Evolutionary conservation across 2,113 vertebrate species (phyloP).

Genomic region (Syngnathus floridae): DNA sequence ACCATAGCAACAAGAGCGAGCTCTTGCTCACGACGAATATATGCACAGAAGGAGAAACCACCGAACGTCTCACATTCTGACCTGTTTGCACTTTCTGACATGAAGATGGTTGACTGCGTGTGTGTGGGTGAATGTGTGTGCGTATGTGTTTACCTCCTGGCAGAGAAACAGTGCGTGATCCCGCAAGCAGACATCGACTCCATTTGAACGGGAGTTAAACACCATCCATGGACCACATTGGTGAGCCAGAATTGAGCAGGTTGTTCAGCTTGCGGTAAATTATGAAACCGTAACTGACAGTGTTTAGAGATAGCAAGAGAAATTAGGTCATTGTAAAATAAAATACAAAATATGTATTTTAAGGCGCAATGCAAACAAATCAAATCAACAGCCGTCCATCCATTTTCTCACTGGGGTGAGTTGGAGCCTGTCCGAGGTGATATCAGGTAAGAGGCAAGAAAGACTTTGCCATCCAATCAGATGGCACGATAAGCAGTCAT

Average conservation of each 20-base stretch:
- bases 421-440: too few relatives aligned
- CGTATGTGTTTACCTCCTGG: conserved; percentile 20
- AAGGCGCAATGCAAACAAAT: too few relatives aligned
- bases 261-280: not conserved
- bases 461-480: too few relatives aligned
- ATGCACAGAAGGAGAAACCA: conserved; percentile 8
- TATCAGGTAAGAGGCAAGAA: too few relatives aligned
- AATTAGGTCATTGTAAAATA: too few relatives aligned
- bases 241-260: not conserved
- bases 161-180: conserved; percentile 9
- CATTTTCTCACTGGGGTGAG: too few relatives aligned
- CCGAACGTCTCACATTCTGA: conserved; percentile 12
- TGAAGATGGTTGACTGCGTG: not conserved
- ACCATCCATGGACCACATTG: conserved; percentile 4
- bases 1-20: conserved; percentile 50
- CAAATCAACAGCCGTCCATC: too few relatives aligned
- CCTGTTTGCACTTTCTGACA: conserved; percentile 15
- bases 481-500: too few relatives aligned
- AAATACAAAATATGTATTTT: too few relatives aligned
- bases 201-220: conserved; percentile 12
- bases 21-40: conserved; percentile 13
- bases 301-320: not conserved
- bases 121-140: not conserved
- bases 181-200: conserved; percentile 17
- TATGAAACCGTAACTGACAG: not conserved